Base-by-base conservation (phyloP, 1,140 invertebrate genomes). In the Pachyrhynchus sulphureomaculatus region DNA sequence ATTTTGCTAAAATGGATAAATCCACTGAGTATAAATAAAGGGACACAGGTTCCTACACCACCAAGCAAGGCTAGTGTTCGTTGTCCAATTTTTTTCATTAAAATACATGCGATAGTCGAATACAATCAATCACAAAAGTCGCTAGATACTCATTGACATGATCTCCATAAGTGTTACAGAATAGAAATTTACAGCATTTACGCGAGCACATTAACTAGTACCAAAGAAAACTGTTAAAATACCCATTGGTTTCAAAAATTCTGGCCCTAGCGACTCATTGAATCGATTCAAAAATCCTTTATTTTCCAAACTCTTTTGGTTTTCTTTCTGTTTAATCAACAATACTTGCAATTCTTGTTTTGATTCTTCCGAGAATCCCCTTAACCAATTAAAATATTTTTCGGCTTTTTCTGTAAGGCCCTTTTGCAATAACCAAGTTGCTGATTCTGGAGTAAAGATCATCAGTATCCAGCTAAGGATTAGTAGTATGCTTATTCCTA, bases 151-250 rank as follows among this genome's bases (percentile, higher is more conserved):
- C 81, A 65, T 88, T 73, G 13, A 69, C 64, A 0, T 81, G 74
- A 15, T 75, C 74, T 2, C 78, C 80, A 83, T 81, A 36, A 85
- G 86, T 26, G 81, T 77, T 15, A 89, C 85, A 0, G 87, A 84
- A 71, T 90, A 91, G 73, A 89, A 91, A 39, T 84, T 84, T 1
- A 91, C 79, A 0, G 86, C 86, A 70, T 90, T 87, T 0, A 85
- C 77, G 0, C 86, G 86, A 9, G 82, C 80, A 56, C 85, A 84
- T 63, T 88, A 86, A 52, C 79, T 79, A 0, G 82, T 81, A 32
- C 85, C 74, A 64, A 88, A 86, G 58, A 85, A 82, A 15, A 82
- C 59, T 9, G 80, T 77, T 68, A 86, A 79, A 8, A 88, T 82
- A 1, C 79, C 61, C n/a, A 88, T 70, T 2, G 86, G 86, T 60